These are phyloP conservation scores for Acrocera orbiculus DNA, from an alignment of 2,888 invertebrate species.

Conservation along the genomic window DNA sequence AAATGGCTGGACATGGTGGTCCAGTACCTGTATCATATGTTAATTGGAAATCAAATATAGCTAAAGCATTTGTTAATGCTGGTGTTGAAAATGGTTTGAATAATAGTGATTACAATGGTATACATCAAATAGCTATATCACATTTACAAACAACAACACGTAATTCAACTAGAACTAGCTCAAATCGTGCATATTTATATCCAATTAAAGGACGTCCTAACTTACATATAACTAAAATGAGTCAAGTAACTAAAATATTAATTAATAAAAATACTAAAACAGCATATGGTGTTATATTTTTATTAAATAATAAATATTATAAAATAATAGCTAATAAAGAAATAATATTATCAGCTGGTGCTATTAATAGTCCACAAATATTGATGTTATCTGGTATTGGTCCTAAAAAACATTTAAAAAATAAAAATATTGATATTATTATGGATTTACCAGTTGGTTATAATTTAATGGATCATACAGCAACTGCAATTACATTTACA, in stretches of 20 bases:
- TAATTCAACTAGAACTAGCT: conserved; percentile 39
- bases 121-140: conserved; percentile 41
- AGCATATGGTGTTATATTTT: conserved; percentile 39
- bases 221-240: conserved; percentile 37
- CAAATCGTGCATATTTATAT: conserved; percentile 42
- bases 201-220: conserved; percentile 36
- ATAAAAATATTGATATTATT: conserved; percentile 37
- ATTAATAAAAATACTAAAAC: conserved; percentile 33
- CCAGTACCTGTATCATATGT: conserved; percentile 39
- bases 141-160: conserved; percentile 42
- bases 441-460: conserved; percentile 43
- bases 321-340: conserved; percentile 41
- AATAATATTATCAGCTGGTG: conserved; percentile 57
- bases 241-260: conserved; percentile 37
- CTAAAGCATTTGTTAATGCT: conserved; percentile 44
- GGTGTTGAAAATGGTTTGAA: conserved; percentile 44
- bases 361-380: conserved; percentile 65
- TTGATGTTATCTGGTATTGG: conserved; percentile 63
- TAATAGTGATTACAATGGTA: conserved; percentile 49
- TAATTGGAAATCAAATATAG: conserved; percentile 38
- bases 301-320: conserved; percentile 28
- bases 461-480: conserved; percentile 46
- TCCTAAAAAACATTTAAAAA: conserved; percentile 37
- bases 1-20: conserved; percentile 37
- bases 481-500: conserved; percentile 48